Base-by-base conservation (phyloP, 1,140 invertebrate genomes). In the Branchinecta lynchi region DNA sequence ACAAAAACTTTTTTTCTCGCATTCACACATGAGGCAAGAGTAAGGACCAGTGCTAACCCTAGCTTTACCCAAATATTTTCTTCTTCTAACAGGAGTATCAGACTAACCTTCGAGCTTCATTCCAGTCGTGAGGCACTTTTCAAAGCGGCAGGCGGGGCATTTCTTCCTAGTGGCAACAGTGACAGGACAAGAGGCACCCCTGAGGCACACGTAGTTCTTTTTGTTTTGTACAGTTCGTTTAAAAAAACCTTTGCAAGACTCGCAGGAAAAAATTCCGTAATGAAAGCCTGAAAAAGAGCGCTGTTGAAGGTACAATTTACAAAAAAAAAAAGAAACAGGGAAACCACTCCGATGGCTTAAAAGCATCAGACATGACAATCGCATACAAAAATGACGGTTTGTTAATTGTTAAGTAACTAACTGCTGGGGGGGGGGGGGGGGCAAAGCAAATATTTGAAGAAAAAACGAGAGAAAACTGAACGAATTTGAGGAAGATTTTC, bases 211-310 rank as follows among this genome's bases (percentile, higher is more conserved):
- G 79, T 97, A 98, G 77, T 93, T 92, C 80, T 97, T 96, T 68
- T 94, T 86, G 78, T 98, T 98, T 81, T 98, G 94, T 7, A 98
- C 95, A 65, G 93, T 98, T 72, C 95, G 84, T 79, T 98, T 97
- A 81, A 98, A 98, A 79, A 98, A 98, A 6, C 95, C 95, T 82
- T 98, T 98, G 68, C 72, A 73, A 46, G 70, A 72, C 66, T 73
- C 72, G 44, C 72, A 72, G 44, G 74, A 84, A 79, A 96, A 96
- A 74, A 97, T 96, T 10, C 92, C 92, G 76, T 96, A 96, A 78
- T 96, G 92, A 78, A 94, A 94, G 10, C 93, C 93, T 60, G 17
- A 15, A 60, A 60, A 60, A 60, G 17, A 32, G 32, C 5, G 5
- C 32, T 3, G 32, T 32, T 32, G 1, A 5, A 32, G 32, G 32